A percentile compares a stretch with the other conserved stretches of the same genome.
Conservation (phyloP, 2,113 vertebrate species). For the Trochalopteron elliotii region DNA sequence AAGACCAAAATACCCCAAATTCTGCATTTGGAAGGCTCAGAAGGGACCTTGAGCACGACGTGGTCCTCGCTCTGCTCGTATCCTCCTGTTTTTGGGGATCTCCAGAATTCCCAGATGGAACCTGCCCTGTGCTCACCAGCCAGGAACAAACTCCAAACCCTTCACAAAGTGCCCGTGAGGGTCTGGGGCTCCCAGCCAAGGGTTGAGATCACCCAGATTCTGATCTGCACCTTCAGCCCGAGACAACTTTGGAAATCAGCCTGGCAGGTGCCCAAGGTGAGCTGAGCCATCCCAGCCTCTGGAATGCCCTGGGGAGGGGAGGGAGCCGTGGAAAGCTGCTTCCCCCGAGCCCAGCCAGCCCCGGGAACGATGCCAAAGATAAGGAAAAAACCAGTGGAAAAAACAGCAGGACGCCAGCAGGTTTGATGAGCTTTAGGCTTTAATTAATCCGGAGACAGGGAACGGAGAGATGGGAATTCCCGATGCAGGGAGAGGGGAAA, state of each 20-base stretch:
- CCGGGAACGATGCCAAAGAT: not conserved
- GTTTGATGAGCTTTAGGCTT: not conserved
- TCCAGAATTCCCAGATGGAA: not conserved
- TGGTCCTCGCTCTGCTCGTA: too few species aligned
- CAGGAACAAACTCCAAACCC: fast-evolving
- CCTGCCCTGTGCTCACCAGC: not conserved
- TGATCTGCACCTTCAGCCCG: not conserved
- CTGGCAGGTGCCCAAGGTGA: not conserved
- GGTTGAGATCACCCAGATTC: not conserved
- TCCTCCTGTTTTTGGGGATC: too few species aligned
- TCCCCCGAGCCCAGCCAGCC: too few species aligned
- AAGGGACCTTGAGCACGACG: too few species aligned
- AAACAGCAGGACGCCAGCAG: not conserved
- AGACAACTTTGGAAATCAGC: not conserved
- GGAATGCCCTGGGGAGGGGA: not conserved
- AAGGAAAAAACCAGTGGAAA: not conserved
- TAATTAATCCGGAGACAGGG: constrained; percentile 12
- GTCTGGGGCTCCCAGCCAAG: not conserved
- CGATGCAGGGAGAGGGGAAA: fast-evolving
- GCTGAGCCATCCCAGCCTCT: fast-evolving
- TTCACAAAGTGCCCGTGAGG: not conserved
- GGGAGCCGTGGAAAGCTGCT: not conserved
- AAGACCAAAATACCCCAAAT: not conserved
- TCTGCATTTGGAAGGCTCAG: too few species aligned
- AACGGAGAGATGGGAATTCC: not conserved